Evolutionary conservation across 2,797 vertebrate genomes (phyloP), one percentile per base, ranked within the genome.

Genomic region (Parotocinclus haroldoi): DNA sequence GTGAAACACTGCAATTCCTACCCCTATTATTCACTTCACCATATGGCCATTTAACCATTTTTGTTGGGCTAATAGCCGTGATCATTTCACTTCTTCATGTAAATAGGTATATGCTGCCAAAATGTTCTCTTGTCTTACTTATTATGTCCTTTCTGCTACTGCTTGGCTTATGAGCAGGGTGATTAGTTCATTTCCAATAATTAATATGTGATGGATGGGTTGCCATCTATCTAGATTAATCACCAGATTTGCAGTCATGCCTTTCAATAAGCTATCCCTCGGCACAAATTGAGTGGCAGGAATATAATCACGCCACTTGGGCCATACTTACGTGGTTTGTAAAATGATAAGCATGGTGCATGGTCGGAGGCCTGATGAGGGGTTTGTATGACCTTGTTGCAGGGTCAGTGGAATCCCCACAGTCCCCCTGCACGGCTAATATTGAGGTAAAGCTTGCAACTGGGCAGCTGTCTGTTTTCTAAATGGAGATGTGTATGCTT

Each of bases 401-500:
- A 53, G 36, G 70, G 76, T 78, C 77, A 70, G 18, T 39, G 48
- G 53, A 53, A 45, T 70, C 59, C 67, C 57, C 14, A 48, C 37
- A 46, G 17, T 58, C 60, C 11, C 27, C 16, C 48, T 39, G 67
- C 7, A 38, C 16, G 64, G n/a, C 51, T 70, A 49, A 75, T 72
- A 45, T 51, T 19, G 62, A 66, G 74, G 57, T 58, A 60, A 49
- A 65, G 69, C 57, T 54, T 61, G 66, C 19, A 19, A 63, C 13
- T 56, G 63, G 63, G 68, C 93, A 93, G 92, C 92, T 94, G 93
- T 92, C 92, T 93, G 93, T 92, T 92, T 87, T 91, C 86, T 94
- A 96, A 68, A 96, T 96, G 95, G 95, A 98, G 95, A 95, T 85
- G 92, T 95, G 93, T 93, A 90, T 93, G 92, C 93, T 92, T 93